phyloP scores from a whole-genome alignment of 2,113 vertebrate species.

The Pseudorhombus dupliciocellatus region DNA sequence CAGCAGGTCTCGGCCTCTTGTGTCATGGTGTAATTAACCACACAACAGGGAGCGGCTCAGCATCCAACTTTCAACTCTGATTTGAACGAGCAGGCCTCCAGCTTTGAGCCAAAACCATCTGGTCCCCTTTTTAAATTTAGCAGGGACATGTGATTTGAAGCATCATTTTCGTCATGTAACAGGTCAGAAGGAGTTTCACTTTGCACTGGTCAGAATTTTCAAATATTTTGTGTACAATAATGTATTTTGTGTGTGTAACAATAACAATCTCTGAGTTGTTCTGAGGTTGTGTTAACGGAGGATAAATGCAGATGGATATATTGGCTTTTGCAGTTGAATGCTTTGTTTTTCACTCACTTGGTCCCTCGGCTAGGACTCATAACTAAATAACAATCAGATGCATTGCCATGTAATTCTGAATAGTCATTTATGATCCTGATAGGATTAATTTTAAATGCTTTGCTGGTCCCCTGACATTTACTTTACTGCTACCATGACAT shows the following conservation, averaged over 20 bases:
- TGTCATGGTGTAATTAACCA: conserved; percentile 70
- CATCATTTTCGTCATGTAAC: conserved; percentile 5
- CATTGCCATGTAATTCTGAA: not conserved
- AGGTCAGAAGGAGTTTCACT: conserved; percentile 12
- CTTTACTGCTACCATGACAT: not conserved
- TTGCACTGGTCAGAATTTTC: not conserved
- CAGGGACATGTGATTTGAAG: conserved; percentile 26
- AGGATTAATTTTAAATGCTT: not conserved
- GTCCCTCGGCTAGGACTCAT: not conserved
- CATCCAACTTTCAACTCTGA: conserved; percentile 54
- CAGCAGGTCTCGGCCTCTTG: conserved; percentile 65
- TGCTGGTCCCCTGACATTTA: not conserved
- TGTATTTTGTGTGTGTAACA: not conserved
- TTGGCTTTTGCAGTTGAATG: no score
- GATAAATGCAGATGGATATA: no score
- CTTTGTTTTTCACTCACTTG: not conserved
- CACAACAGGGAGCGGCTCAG: conserved; percentile 63
- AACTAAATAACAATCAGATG: not conserved
- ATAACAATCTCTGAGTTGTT: no score
- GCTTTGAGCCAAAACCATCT: conserved; percentile 60
- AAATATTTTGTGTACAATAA: conserved; percentile 3
- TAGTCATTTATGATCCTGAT: not conserved
- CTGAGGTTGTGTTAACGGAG: no score
- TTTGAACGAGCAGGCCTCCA: conserved; percentile 37
- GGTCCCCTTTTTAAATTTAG: conserved; percentile 27